A percentile compares a stretch with the other conserved stretches of the same genome.
These are phyloP conservation scores for Seira sanloemensis DNA, from an alignment of 2,888 invertebrate species.

Conservation along the genomic window DNA sequence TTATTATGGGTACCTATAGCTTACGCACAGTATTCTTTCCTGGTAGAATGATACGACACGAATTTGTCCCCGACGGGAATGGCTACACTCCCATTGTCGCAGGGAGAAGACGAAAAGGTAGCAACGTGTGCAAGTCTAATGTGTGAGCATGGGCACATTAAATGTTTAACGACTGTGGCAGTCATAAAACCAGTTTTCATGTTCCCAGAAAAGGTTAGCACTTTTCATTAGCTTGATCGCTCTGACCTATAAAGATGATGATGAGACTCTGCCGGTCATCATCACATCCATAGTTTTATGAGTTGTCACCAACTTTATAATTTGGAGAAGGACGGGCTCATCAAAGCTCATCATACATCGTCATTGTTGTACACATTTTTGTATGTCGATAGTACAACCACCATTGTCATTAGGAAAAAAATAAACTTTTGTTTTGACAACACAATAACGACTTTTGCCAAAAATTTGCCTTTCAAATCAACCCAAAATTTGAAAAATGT, in stretches of 20 bases:
- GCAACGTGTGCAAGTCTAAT: background rate
- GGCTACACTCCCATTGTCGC: background rate
- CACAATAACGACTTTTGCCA: too few species aligned
- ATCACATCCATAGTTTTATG: background rate
- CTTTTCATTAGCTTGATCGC: background rate
- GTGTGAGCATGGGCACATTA: background rate
- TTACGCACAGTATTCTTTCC: too few species aligned
- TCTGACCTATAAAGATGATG: background rate
- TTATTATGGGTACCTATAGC: background rate
- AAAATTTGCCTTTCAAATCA: too few species aligned
- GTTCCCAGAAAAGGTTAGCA: background rate
- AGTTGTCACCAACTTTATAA: too few species aligned
- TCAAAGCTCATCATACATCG: background rate
- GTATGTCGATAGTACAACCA: background rate
- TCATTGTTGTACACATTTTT: background rate
- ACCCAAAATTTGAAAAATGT: too few species aligned
- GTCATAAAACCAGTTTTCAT: background rate
- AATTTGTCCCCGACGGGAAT: background rate
- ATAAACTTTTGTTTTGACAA: background rate
- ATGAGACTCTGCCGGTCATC: background rate
- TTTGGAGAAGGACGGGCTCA: too few species aligned
- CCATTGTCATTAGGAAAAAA: background rate
- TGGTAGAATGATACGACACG: background rate
- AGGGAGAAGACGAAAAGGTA: background rate
- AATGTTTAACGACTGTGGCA: background rate